phyloP scores from a whole-genome alignment of 30 jellyfish, hydroid and myxozoan genomes.

The Hydractinia echinata region DNA sequence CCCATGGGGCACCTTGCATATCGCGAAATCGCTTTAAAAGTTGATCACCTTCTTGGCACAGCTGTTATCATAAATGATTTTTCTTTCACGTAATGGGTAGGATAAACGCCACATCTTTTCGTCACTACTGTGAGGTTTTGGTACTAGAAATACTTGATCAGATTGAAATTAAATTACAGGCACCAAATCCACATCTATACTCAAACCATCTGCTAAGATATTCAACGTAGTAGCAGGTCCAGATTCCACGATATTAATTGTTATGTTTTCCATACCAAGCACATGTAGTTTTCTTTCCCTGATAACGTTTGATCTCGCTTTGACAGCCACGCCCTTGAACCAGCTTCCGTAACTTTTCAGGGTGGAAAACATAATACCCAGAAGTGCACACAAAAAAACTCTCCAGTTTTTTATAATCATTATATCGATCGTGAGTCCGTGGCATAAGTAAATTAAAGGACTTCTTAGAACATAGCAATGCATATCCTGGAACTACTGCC shows the following conservation, averaged over 20 bases:
- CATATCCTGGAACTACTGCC: neutral
- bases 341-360: too few relatives aligned
- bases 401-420: neutral
- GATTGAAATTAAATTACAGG: slow-evolving; percentile 2
- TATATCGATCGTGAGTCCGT: neutral
- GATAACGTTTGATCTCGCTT: too few relatives aligned
- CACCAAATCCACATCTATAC: slow-evolving; percentile 18
- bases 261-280: too few relatives aligned
- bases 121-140: neutral
- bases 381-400: neutral
- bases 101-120: slow-evolving; percentile 30
- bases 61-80: slow-evolving; percentile 24
- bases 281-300: too few relatives aligned
- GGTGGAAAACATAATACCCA: neutral
- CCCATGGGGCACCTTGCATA: slow-evolving; percentile 28
- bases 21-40: slow-evolving; percentile 39
- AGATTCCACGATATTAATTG: neutral
- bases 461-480: neutral
- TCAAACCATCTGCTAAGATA: neutral
- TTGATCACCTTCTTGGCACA: slow-evolving; percentile 38
- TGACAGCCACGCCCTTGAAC: too few relatives aligned
- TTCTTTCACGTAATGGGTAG: slow-evolving; percentile 18
- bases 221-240: slow-evolving; percentile 22
- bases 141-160: neutral
- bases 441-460: neutral